Evolutionary conservation across 2,888 invertebrate genomes (phyloP).

Genomic region (Automeris io): DNA sequence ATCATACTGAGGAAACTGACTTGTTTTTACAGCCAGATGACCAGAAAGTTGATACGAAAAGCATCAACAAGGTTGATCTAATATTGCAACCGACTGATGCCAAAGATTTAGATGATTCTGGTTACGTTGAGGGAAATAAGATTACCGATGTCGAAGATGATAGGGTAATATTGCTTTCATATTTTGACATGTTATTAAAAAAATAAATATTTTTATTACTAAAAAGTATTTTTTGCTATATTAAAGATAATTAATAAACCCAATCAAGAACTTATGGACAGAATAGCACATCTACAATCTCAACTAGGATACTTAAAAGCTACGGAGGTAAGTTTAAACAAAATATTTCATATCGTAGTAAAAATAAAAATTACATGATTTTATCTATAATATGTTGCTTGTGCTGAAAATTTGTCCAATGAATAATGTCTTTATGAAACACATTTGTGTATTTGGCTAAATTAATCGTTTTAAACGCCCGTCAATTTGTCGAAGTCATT

Average conservation of each 20-base stretch:
- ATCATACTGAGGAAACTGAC: too few relatives aligned
- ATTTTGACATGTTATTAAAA: background rate
- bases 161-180: constrained; percentile 19
- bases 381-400: too few relatives aligned
- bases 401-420: too few relatives aligned
- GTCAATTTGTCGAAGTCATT: too few relatives aligned
- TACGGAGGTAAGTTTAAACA: constrained; percentile 27
- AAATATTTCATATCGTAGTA: too few relatives aligned
- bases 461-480: too few relatives aligned
- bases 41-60: background rate
- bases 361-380: too few relatives aligned
- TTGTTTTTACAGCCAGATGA: background rate
- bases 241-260: constrained; percentile 21
- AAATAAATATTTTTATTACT: background rate
- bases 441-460: too few relatives aligned
- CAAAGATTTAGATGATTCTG: constrained; percentile 43
- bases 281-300: constrained; percentile 38
- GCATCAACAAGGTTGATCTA: background rate
- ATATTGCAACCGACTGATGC: constrained; percentile 9
- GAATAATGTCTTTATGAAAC: too few relatives aligned
- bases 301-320: constrained; percentile 35
- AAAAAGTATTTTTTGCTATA: too few relatives aligned
- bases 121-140: constrained; percentile 35
- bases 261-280: constrained; percentile 29
- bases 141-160: constrained; percentile 23